phyloP scores from a whole-genome alignment of 37 sponge, comb jelly and placozoan species.

The Aplysina aerophoba region DNA sequence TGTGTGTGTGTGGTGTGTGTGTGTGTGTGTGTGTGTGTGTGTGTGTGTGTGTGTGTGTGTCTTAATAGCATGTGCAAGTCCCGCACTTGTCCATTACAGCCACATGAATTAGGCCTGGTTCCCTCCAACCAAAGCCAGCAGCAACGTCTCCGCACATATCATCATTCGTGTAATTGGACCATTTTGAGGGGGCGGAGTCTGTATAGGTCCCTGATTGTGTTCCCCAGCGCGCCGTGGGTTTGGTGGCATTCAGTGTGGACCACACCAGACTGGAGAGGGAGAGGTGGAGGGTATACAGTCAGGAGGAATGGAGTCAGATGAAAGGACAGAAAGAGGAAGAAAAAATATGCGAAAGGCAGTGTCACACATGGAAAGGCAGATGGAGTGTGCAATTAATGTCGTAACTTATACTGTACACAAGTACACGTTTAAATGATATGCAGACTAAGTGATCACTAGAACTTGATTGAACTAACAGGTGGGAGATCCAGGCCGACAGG shows the following conservation, averaged over 20 bases:
- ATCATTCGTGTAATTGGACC: constrained; percentile 64
- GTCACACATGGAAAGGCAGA: too few relatives aligned
- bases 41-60: too few relatives aligned
- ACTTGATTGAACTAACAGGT: too few relatives aligned
- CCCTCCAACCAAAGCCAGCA: constrained; percentile 65
- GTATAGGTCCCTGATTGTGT: constrained; percentile 34
- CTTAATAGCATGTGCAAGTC: neutral
- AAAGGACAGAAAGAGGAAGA: neutral
- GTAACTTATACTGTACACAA: too few relatives aligned
- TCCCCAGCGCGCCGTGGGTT: constrained; percentile 56
- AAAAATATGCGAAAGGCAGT: neutral
- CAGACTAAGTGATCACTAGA: too few relatives aligned
- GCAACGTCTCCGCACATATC: constrained; percentile 85
- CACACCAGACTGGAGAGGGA: constrained; percentile 56
- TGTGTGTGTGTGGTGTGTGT: too few relatives aligned
- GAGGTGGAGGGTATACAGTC: constrained; percentile 4
- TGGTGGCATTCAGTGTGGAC: constrained; percentile 48
- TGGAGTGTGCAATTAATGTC: too few relatives aligned
- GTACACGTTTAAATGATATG: too few relatives aligned
- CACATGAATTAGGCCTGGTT: constrained; percentile 63
- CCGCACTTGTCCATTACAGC: constrained; percentile 49
- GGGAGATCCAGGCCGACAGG: too few relatives aligned
- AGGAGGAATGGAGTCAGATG: neutral
- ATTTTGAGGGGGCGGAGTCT: constrained; percentile 8
- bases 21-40: too few relatives aligned